Conservation (phyloP, 92 coral and sea anemone genomes). For the Umimayanthus kanabou region DNA sequence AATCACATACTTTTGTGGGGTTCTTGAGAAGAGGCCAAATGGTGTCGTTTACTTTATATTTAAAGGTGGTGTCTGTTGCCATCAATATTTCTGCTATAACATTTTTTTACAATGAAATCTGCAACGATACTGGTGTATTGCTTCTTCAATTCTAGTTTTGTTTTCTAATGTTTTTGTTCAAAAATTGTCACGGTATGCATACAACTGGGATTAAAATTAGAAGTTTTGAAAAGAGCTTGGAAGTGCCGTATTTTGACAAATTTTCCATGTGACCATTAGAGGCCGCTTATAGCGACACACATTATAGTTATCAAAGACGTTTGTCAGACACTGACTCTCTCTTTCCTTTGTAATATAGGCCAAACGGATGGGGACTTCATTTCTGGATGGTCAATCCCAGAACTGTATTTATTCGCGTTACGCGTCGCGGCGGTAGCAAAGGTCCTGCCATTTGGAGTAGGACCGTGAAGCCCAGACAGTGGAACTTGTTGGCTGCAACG, state of each 20-base stretch:
- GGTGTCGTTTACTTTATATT: background rate
- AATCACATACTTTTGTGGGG: background rate
- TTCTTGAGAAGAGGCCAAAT: background rate
- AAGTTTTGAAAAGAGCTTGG: no score
- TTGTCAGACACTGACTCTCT: background rate
- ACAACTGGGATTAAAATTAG: no score
- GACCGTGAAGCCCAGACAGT: background rate
- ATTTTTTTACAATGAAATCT: background rate
- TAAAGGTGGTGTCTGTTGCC: no score
- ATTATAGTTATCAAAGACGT: background rate
- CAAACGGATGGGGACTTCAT: conserved; percentile 36
- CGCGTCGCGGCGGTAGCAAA: background rate
- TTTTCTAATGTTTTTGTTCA: no score
- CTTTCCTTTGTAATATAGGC: background rate
- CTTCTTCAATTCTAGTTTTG: background rate
- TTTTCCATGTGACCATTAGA: no score
- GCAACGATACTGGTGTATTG: background rate
- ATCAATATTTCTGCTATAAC: background rate
- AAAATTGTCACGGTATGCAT: no score
- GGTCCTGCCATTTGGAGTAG: conserved; percentile 32
- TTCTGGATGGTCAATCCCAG: conserved; percentile 32
- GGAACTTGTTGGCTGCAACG: conserved; percentile 26
- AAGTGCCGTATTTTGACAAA: no score
- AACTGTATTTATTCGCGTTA: conserved; percentile 30
- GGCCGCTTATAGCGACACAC: background rate